Base-by-base conservation (phyloP, 2,888 invertebrate species). In the Diogma glabrata region DNA sequence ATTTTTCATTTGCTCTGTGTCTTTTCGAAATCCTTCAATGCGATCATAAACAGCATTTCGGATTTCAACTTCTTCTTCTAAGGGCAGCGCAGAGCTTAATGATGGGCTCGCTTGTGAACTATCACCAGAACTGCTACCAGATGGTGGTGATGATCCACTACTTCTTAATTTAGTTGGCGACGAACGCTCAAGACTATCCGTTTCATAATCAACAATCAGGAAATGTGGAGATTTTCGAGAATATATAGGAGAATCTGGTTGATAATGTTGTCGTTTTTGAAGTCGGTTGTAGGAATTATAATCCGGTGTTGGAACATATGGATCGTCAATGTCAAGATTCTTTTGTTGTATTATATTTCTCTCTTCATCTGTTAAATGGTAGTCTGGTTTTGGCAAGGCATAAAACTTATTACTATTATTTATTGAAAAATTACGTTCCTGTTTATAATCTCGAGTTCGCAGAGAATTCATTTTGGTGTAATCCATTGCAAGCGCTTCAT, bases 21-120 rank as follows among this genome's bases (percentile, higher is more conserved):
- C 67, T 54, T 67, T 65, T 20, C 66, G 62, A 60, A 65, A 64
- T 26, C 69, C 70, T 50, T 67, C 65, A 8, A 67, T 54, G 16
- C 65, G 65, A 57, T 71, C 69, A 53, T 85, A 82, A 3, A 87
- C 76, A 3, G 84, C 83, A 61, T 87, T 86, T 59, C 79, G 75
- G 74, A 87, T 85, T 20, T 85, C 87, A 57, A 87, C 70, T 65
- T 87, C 87, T 71, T 87, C 87, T 62, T 87, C 86, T 63, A 87
- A 72, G 1, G 87, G 87, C 51, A 87, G 65, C 1, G 85, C 84
- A 3, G 78, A 76, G 57, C 84, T 85, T 52, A 85, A 65, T 55
- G 82, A 82, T 3, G 86, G 85, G 60, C 84, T 84, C 1, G 85
- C 79, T 60, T 85, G 85, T 6, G 79, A 78, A 1, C 81, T 75